phyloP scores from a whole-genome alignment of 2,888 invertebrate species.

The Diabrotica balteata region DNA sequence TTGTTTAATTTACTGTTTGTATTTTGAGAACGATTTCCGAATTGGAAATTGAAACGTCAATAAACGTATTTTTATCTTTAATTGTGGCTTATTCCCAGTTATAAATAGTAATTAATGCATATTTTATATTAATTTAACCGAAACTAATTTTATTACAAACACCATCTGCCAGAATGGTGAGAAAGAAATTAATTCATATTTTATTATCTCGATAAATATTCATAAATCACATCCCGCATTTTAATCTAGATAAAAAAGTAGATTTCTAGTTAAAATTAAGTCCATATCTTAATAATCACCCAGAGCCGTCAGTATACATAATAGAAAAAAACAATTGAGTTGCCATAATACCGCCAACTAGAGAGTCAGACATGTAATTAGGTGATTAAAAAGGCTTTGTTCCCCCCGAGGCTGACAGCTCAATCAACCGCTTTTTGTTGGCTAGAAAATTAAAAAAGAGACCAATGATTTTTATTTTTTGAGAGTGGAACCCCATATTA shows the following conservation, averaged over 20 bases:
- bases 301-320: constrained; percentile 33
- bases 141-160: background rate
- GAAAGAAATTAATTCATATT: constrained; percentile 21
- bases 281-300: constrained; percentile 41
- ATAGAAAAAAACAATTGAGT: constrained; percentile 51
- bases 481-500: constrained; percentile 56
- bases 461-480: constrained; percentile 54
- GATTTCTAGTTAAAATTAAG: constrained; percentile 41
- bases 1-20: too few species aligned
- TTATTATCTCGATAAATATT: constrained; percentile 35
- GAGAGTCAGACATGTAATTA: constrained; percentile 59
- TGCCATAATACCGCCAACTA: constrained; percentile 55
- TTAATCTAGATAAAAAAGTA: constrained; percentile 34
- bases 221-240: constrained; percentile 30
- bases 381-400: constrained; percentile 60
- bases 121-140: too few species aligned
- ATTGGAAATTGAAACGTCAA: too few species aligned
- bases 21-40: too few species aligned
- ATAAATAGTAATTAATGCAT: too few species aligned
- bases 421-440: constrained; percentile 59
- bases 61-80: too few species aligned
- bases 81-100: too few species aligned
- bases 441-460: constrained; percentile 44
- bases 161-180: constrained; percentile 16
- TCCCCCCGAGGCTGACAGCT: constrained; percentile 59